These are phyloP conservation scores for Siniperca obscura DNA, from an alignment of 2,797 vertebrate species.

Conservation along the genomic window DNA sequence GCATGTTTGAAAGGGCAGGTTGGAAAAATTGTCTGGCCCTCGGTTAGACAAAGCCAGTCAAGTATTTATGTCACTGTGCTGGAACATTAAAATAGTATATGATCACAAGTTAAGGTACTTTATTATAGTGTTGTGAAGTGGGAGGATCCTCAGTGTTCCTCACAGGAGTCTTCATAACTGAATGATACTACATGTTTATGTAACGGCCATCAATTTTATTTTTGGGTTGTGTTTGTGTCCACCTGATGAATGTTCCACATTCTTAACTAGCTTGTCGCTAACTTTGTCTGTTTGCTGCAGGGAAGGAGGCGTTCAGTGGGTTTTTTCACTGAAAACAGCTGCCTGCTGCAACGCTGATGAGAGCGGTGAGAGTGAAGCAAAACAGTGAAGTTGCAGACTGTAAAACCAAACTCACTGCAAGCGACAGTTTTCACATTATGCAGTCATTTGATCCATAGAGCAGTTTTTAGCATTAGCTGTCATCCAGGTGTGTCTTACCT, in stretches of 20 bases:
- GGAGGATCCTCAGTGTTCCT: not conserved
- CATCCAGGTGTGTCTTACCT: conserved; percentile 49
- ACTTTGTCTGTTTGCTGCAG: not conserved
- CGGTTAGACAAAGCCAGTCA: not conserved
- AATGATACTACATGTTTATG: not conserved
- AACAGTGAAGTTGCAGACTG: not conserved
- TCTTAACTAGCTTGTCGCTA: not conserved
- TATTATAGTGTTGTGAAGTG: no score
- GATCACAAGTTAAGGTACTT: not conserved
- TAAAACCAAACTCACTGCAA: not conserved
- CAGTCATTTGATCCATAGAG: not conserved
- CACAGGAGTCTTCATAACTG: not conserved
- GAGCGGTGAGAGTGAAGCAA: not conserved
- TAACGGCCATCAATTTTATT: not conserved
- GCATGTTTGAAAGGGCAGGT: not conserved
- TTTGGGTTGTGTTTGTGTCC: not conserved
- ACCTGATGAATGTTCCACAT: not conserved
- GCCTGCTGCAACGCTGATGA: not conserved
- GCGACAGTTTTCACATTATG: not conserved
- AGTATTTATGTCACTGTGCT: not conserved
- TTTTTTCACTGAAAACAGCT: not conserved
- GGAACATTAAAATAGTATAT: not conserved
- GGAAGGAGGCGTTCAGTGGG: no score
- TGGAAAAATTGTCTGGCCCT: not conserved
- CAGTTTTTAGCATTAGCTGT: not conserved